Percentiles rank a stretch among this genome's conserved stretches.
Evolutionary conservation across 1,140 invertebrate genomes (phyloP).

Genomic region (Phymorhynchus buccinoides): DNA sequence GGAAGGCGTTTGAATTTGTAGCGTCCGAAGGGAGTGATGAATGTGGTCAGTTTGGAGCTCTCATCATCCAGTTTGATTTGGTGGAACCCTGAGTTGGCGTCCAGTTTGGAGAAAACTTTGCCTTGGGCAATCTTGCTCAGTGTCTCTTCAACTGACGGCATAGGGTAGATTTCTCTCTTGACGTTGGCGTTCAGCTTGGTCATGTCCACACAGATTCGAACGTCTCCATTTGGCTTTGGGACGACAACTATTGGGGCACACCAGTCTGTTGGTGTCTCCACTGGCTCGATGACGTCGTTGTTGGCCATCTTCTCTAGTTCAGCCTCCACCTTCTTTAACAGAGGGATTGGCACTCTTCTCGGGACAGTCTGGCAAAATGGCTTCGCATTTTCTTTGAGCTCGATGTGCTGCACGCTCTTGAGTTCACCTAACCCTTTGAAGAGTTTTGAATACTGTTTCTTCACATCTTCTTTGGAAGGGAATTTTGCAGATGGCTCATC

Average conservation of each 20-base stretch:
- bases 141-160: conserved; percentile 1
- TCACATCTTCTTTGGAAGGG: too few relatives aligned
- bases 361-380: conserved; percentile 26
- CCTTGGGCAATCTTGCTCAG: conserved; percentile 21
- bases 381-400: conserved; percentile 27
- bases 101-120: conserved; percentile 37
- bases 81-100: conserved; percentile 42
- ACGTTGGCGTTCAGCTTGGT: neutral
- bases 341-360: neutral
- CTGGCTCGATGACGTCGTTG: too few relatives aligned
- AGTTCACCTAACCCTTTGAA: too few relatives aligned
- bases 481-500: too few relatives aligned
- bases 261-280: conserved; percentile 1
- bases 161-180: conserved; percentile 8
- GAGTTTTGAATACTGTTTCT: too few relatives aligned
- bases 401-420: neutral
- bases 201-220: conserved; percentile 5
- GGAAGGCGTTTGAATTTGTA: conserved; percentile 44
- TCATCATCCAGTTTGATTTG: conserved; percentile 46
- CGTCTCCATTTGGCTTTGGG: neutral
- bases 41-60: conserved; percentile 55
- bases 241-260: conserved; percentile 13
- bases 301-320: too few relatives aligned
- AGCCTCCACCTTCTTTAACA: too few relatives aligned
- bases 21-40: conserved; percentile 69